These are phyloP conservation scores for Tachina grossa DNA, from an alignment of 2,888 invertebrate species.

Conservation along the genomic window DNA sequence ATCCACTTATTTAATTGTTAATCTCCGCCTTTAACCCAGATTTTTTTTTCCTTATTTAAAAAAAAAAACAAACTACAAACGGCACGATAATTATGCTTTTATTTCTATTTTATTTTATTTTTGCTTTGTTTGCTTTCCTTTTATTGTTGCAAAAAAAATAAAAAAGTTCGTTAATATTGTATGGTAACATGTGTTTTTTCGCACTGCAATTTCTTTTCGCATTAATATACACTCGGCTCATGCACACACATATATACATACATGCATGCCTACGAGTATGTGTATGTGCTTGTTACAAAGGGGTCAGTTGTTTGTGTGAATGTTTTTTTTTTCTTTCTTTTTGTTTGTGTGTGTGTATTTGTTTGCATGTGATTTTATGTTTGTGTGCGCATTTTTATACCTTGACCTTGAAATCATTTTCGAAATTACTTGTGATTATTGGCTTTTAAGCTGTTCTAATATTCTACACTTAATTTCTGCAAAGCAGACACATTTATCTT, in stretches of 20 bases:
- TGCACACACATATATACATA: background rate
- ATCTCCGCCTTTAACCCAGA: conserved; percentile 25
- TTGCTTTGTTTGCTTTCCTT: conserved; percentile 10
- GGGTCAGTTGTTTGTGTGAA: conserved; percentile 14
- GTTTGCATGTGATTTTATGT: background rate
- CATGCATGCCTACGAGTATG: background rate
- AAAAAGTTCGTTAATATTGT: conserved; percentile 32
- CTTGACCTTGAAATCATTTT: conserved; percentile 66
- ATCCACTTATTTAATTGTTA: conserved; percentile 27
- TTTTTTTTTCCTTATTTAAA: conserved; percentile 1
- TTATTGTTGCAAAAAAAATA: background rate
- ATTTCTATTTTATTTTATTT: conserved; percentile 4
- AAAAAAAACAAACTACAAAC: conserved; percentile 27
- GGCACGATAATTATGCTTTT: conserved; percentile 37
- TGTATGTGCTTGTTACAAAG: background rate
- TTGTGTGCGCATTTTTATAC: conserved; percentile 9
- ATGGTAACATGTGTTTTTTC: conserved; percentile 31
- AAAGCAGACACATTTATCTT: background rate
- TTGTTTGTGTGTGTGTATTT: no score
- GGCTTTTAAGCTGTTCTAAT: conserved; percentile 59
- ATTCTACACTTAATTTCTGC: conserved; percentile 32
- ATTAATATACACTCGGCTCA: background rate
- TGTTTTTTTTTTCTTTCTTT: background rate
- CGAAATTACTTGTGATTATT: conserved; percentile 68
- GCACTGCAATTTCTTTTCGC: background rate